Conservation (phyloP, 2,888 invertebrate species). For the Orthosia cruda region DNA sequence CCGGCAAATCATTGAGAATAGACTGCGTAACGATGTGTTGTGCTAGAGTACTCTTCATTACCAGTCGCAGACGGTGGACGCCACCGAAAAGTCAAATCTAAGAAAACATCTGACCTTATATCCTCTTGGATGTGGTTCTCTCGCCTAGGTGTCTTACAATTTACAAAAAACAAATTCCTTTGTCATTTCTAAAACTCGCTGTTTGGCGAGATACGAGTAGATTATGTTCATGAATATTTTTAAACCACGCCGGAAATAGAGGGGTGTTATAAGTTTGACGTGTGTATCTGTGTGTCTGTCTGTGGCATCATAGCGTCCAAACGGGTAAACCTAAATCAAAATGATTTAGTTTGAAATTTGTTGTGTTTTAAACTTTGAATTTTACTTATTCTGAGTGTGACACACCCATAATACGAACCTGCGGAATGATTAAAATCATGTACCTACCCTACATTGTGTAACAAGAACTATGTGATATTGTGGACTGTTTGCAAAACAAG, state of each 20-base stretch:
- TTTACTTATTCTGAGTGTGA: too few relatives aligned
- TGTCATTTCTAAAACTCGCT: not conserved
- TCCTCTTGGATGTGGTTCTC: not conserved
- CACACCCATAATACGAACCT: not conserved
- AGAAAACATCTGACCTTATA: not conserved
- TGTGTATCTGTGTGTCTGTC: too few relatives aligned
- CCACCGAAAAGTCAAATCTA: not conserved
- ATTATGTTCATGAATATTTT: not conserved
- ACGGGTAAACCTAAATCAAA: too few relatives aligned
- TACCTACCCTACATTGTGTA: too few relatives aligned
- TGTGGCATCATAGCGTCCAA: too few relatives aligned
- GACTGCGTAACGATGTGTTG: constrained; percentile 10
- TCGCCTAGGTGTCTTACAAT: not conserved
- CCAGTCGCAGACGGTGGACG: constrained; percentile 2
- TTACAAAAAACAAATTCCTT: not conserved
- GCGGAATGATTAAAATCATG: not conserved
- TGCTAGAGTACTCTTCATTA: constrained; percentile 11
- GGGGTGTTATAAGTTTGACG: too few relatives aligned
- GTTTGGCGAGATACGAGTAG: too few relatives aligned
- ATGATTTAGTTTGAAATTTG: too few relatives aligned
- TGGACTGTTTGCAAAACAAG: too few relatives aligned
- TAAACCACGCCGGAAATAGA: too few relatives aligned
- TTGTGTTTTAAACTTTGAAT: too few relatives aligned
- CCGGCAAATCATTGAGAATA: constrained; percentile 15
- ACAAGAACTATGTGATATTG: too few relatives aligned